phyloP scores from a whole-genome alignment of 2,888 invertebrate species.

The Pandemis corylana region DNA sequence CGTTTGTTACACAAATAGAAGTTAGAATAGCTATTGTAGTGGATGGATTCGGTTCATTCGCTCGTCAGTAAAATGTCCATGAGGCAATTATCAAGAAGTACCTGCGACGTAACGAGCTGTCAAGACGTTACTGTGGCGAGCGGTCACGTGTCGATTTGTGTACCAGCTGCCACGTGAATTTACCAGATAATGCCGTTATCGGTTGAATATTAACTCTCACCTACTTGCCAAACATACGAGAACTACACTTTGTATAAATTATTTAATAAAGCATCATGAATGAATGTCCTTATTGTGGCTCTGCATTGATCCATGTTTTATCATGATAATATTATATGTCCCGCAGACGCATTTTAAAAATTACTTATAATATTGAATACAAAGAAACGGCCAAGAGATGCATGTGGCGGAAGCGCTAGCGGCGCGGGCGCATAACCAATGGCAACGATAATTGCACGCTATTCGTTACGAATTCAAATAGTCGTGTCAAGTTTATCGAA shows the following conservation, averaged over 20 bases:
- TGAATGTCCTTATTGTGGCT: background rate
- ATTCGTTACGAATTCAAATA: slow-evolving; percentile 39
- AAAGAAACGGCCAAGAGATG: slow-evolving; percentile 23
- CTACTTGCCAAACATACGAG: background rate
- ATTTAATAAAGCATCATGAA: background rate
- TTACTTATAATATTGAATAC: background rate
- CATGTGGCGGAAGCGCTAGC: slow-evolving; percentile 22
- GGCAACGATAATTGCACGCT: slow-evolving; percentile 36
- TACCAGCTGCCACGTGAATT: slow-evolving; percentile 58
- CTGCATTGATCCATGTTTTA: background rate
- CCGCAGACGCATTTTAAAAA: background rate
- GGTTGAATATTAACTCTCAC: slow-evolving; percentile 42
- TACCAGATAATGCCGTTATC: slow-evolving; percentile 52
- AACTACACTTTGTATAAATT: background rate
- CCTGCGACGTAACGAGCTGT: background rate
- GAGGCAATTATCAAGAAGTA: background rate
- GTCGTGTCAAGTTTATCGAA: slow-evolving; percentile 41
- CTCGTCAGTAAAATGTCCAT: background rate
- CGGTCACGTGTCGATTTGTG: slow-evolving; percentile 66
- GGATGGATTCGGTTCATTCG: background rate
- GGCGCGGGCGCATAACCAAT: slow-evolving; percentile 22
- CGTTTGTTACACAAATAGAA: slow-evolving; percentile 9
- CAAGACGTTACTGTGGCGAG: background rate
- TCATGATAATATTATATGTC: background rate
- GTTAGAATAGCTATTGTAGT: background rate